Percentiles rank a stretch among this genome's conserved stretches.
Conservation (phyloP, 2,797 vertebrate genomes). For the Catamblyrhynchus diadema region DNA sequence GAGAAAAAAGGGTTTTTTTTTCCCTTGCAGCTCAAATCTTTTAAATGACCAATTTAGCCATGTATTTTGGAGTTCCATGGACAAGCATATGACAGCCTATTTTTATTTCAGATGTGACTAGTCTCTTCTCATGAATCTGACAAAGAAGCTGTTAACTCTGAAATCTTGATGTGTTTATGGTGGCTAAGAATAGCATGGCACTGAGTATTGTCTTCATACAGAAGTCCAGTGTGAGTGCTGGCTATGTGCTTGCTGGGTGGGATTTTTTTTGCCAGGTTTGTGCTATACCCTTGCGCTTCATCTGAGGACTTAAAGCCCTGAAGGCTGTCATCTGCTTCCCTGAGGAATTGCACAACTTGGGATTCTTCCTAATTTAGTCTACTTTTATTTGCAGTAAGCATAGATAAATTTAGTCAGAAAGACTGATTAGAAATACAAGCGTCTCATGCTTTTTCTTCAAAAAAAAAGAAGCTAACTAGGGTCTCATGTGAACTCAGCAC, state of each 20-base stretch:
- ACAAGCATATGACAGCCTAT: neutral
- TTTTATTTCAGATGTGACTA: conserved; percentile 11
- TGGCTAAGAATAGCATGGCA: neutral
- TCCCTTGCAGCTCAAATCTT: neutral
- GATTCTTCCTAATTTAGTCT: neutral
- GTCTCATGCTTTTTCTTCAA: neutral
- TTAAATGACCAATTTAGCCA: neutral
- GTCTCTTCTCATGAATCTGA: neutral
- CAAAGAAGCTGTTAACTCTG: conserved; percentile 14
- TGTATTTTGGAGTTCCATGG: neutral
- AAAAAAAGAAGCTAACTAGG: neutral
- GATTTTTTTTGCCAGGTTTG: neutral
- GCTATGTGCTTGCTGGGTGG: neutral
- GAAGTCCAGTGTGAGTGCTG: neutral
- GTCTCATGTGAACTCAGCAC: neutral
- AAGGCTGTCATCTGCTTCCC: neutral
- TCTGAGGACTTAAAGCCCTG: neutral
- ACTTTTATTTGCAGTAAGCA: neutral
- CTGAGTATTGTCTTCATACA: neutral
- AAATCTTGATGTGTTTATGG: neutral
- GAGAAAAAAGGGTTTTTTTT: neutral
- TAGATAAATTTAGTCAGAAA: neutral
- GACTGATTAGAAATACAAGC: neutral
- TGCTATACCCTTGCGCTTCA: neutral
- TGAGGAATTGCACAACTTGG: neutral